These are phyloP conservation scores for Macrotrachela quadricornifera DNA, from an alignment of 1,140 invertebrate genomes.

Conservation along the genomic window DNA sequence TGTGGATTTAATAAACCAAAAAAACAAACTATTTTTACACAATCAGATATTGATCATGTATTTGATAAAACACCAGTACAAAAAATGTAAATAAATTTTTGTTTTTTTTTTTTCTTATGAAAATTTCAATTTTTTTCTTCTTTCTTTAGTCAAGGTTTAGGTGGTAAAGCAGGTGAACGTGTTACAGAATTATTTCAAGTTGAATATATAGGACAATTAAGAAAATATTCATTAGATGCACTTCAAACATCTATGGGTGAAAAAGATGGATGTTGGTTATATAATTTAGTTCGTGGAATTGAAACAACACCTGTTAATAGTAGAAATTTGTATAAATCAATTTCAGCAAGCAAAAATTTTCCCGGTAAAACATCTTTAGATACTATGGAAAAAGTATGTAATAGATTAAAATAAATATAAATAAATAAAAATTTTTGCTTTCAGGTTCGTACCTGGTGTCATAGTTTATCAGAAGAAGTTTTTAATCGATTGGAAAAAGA, in stretches of 20 bases:
- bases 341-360: slow-evolving; percentile 84
- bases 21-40: slow-evolving; percentile 64
- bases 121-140: neutral
- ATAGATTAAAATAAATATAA: neutral
- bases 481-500: slow-evolving; percentile 62
- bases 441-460: slow-evolving; percentile 42
- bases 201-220: slow-evolving; percentile 44
- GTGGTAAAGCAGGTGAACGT: slow-evolving; percentile 2
- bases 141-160: slow-evolving; percentile 13
- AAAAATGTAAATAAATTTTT: slow-evolving; percentile 27
- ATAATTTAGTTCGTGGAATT: slow-evolving; percentile 60
- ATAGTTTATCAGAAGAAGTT: slow-evolving; percentile 53
- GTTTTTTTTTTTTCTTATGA: too few species aligned
- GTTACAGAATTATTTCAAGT: slow-evolving; percentile 1
- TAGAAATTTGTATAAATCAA: slow-evolving; percentile 65
- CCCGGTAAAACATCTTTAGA: slow-evolving; percentile 49
- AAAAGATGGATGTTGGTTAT: slow-evolving; percentile 41
- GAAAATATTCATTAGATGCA: slow-evolving; percentile 43
- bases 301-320: slow-evolving; percentile 62
- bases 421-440: too few species aligned
- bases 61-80: slow-evolving; percentile 41
- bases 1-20: slow-evolving; percentile 83
- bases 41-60: slow-evolving; percentile 38
- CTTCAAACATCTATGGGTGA: slow-evolving; percentile 49
- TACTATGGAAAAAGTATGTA: slow-evolving; percentile 42